phyloP scores from a whole-genome alignment of 2,113 vertebrate genomes.

The Pedionomus torquatus region DNA sequence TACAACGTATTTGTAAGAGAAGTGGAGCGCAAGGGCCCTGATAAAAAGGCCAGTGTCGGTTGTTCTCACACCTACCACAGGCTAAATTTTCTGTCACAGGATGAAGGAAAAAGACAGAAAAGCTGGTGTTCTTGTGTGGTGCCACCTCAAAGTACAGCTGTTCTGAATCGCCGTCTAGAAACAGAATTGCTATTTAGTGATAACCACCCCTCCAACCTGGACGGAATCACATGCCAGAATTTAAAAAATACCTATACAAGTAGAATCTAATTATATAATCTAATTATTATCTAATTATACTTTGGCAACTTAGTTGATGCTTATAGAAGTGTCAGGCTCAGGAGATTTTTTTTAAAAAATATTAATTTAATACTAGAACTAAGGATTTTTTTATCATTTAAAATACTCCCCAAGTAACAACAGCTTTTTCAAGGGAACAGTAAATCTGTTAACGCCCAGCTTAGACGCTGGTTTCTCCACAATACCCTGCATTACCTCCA shows the following conservation, averaged over 20 bases:
- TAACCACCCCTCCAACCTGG: not conserved
- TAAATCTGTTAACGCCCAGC: not conserved
- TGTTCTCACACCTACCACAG: constrained; percentile 77
- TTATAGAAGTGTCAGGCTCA: not conserved
- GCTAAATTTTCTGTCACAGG: constrained; percentile 72
- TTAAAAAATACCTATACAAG: not conserved
- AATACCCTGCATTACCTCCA: not conserved
- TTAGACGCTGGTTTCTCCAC: not conserved
- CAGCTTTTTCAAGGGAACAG: not conserved
- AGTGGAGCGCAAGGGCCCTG: not conserved
- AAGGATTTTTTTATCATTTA: not conserved
- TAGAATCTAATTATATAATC: not conserved
- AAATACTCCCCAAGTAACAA: not conserved
- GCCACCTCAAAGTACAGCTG: constrained; percentile 81
- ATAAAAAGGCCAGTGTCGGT: not conserved
- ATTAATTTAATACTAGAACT: not conserved
- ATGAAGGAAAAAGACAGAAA: constrained; percentile 81
- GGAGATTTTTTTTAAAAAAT: not conserved
- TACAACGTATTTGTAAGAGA: not conserved
- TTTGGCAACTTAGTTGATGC: not conserved
- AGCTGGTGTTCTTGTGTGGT: constrained; percentile 74
- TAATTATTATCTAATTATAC: too few relatives aligned
- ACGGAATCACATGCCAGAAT: not conserved
- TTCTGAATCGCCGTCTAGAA: constrained; percentile 57
- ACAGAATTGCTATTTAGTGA: constrained; percentile 13